Percentiles rank a stretch among this genome's conserved stretches.
Conservation (phyloP, 1,140 invertebrate genomes). For the Drosophila pandora region DNA sequence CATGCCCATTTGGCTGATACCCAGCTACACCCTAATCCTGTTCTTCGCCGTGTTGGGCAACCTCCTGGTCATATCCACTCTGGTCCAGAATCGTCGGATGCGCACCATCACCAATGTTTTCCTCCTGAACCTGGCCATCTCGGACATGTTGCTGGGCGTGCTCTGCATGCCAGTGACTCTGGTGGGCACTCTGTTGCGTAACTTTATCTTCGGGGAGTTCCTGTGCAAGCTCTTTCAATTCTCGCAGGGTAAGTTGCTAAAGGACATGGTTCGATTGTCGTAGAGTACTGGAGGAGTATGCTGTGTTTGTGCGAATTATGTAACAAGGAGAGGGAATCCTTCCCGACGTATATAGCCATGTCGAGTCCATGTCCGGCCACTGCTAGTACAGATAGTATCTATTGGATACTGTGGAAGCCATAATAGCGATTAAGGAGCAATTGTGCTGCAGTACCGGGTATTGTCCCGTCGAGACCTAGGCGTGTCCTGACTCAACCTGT, state of each 20-base stretch:
- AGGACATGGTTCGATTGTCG: too few species aligned
- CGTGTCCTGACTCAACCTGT: background rate
- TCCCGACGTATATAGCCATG: too few species aligned
- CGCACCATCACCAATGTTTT: constrained; percentile 95
- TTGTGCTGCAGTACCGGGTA: background rate
- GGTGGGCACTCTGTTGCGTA: constrained; percentile 90
- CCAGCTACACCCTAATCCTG: constrained; percentile 91
- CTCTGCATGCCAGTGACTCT: constrained; percentile 95
- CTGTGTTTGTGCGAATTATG: too few species aligned
- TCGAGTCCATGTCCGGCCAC: too few species aligned
- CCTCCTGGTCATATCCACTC: constrained; percentile 90
- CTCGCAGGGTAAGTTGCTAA: constrained; percentile 89
- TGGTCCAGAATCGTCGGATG: constrained; percentile 93
- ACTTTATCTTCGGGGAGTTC: constrained; percentile 92
- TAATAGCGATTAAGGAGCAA: too few species aligned
- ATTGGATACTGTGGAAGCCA: too few species aligned
- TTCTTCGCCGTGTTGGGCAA: constrained; percentile 92
- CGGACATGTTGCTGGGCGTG: constrained; percentile 92
- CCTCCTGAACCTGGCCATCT: constrained; percentile 92
- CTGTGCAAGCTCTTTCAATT: constrained; percentile 94
- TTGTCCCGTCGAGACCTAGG: background rate
- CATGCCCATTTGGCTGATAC: constrained; percentile 85
- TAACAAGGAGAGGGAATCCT: too few species aligned
- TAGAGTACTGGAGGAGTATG: too few species aligned
- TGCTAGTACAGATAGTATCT: too few species aligned